phyloP scores from a whole-genome alignment of 2,888 invertebrate species.

The Nysson spinosus region DNA sequence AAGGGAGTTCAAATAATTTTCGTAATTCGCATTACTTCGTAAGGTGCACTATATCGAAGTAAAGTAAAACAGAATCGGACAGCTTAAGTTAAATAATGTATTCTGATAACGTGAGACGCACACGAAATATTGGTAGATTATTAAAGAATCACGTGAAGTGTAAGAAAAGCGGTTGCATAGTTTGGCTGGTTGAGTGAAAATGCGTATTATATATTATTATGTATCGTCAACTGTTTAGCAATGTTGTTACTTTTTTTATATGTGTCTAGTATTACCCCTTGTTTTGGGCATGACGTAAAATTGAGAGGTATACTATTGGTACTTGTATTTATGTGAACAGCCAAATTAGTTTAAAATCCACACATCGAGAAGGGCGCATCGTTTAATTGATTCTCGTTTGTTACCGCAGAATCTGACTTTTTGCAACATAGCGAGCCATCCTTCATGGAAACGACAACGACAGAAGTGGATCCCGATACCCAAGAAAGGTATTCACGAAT shows the following conservation, averaged over 20 bases:
- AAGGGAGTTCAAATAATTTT: constrained; percentile 33
- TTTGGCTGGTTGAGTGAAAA: constrained; percentile 66
- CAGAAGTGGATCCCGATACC: constrained; percentile 79
- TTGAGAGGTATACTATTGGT: constrained; percentile 64
- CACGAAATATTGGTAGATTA: not conserved
- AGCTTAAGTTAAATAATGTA: too few relatives aligned
- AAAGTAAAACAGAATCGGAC: too few relatives aligned
- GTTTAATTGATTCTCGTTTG: constrained; percentile 62
- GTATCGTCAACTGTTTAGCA: constrained; percentile 72
- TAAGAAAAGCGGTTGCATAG: constrained; percentile 56
- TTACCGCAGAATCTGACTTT: constrained; percentile 80
- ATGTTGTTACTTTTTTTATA: constrained; percentile 74
- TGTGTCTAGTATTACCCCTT: constrained; percentile 74
- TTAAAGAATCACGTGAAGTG: constrained; percentile 10
- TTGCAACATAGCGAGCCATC: constrained; percentile 81
- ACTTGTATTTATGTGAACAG: constrained; percentile 67
- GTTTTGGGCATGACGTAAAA: constrained; percentile 76
- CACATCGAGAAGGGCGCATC: not conserved
- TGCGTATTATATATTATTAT: constrained; percentile 59
- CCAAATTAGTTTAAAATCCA: constrained; percentile 52
- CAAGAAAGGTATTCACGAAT: constrained; percentile 78
- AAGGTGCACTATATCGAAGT: constrained; percentile 9
- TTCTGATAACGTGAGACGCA: too few relatives aligned
- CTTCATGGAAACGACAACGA: constrained; percentile 78
- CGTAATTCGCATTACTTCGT: not conserved